phyloP scores from a whole-genome alignment of 2,113 vertebrate species.

The Channa argus region DNA sequence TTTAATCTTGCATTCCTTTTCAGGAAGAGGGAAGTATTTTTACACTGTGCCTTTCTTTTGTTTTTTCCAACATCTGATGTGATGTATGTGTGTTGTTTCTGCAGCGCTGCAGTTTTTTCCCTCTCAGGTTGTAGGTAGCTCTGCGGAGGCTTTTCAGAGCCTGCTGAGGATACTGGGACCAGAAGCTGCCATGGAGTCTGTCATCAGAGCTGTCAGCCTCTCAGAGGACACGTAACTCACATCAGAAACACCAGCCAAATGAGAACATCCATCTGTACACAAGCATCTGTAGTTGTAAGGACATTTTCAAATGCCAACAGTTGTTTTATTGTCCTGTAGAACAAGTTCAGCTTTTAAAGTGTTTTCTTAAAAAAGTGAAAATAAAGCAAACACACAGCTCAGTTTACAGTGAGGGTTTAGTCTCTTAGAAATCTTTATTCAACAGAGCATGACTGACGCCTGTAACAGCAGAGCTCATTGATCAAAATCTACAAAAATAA shows the following conservation, averaged over 20 bases:
- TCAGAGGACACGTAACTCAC: slow-evolving; percentile 6
- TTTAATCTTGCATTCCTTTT: no score
- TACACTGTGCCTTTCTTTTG: no score
- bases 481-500: slow-evolving; percentile 90
- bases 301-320: no score
- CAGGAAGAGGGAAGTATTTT: no score
- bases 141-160: slow-evolving; percentile 80
- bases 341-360: no score
- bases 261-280: no score
- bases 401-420: neutral
- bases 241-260: no score
- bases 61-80: neutral
- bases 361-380: neutral
- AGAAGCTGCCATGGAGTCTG: slow-evolving; percentile 84
- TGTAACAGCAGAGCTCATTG: slow-evolving; percentile 71
- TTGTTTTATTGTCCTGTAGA: no score
- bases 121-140: slow-evolving; percentile 37
- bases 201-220: slow-evolving; percentile 77
- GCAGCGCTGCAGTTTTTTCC: slow-evolving; percentile 81
- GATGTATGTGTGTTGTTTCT: no score
- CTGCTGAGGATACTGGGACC: slow-evolving; percentile 84
- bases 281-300: no score
- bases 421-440: slow-evolving; percentile 84
- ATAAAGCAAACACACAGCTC: neutral
- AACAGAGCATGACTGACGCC: slow-evolving; percentile 80